Evolutionary conservation across 2,797 vertebrate genomes (phyloP).

Genomic region (Pangasius macronema): DNA sequence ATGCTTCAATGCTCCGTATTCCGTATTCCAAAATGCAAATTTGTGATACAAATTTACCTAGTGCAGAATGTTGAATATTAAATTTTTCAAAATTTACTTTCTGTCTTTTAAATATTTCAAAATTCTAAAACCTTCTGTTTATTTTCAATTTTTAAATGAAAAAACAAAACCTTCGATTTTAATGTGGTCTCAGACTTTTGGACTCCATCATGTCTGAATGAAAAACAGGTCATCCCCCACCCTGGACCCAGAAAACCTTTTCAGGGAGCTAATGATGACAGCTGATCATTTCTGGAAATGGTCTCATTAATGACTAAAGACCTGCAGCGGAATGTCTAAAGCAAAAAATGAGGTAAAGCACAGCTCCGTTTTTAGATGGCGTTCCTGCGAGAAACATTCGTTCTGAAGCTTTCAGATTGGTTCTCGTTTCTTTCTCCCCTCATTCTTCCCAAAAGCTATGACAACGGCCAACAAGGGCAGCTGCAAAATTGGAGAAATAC

Average conservation of each 20-base stretch:
- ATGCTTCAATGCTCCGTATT: neutral
- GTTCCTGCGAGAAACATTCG: constrained; percentile 12
- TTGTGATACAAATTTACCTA: neutral
- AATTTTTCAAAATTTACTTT: neutral
- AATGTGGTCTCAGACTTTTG: neutral
- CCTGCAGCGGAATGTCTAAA: constrained; percentile 34
- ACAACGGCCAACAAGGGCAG: constrained; percentile 31
- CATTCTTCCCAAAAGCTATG: constrained; percentile 30
- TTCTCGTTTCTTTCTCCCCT: constrained; percentile 11
- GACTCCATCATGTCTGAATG: neutral
- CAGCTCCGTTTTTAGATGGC: neutral
- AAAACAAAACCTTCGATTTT: neutral
- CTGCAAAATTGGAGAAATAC: constrained; percentile 19
- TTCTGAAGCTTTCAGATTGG: constrained; percentile 15
- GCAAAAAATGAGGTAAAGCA: constrained; percentile 24
- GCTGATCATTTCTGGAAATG: constrained; percentile 10
- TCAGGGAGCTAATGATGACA: neutral
- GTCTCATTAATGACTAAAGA: constrained; percentile 31
- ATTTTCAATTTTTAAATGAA: neutral
- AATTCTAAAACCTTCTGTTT: neutral
- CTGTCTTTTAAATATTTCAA: neutral
- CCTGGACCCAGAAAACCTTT: neutral
- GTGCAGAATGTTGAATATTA: neutral
- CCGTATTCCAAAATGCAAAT: neutral
- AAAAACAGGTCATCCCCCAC: neutral